Evolutionary conservation across 2,888 invertebrate species (phyloP).

Genomic region (Parelbella ahira): DNA sequence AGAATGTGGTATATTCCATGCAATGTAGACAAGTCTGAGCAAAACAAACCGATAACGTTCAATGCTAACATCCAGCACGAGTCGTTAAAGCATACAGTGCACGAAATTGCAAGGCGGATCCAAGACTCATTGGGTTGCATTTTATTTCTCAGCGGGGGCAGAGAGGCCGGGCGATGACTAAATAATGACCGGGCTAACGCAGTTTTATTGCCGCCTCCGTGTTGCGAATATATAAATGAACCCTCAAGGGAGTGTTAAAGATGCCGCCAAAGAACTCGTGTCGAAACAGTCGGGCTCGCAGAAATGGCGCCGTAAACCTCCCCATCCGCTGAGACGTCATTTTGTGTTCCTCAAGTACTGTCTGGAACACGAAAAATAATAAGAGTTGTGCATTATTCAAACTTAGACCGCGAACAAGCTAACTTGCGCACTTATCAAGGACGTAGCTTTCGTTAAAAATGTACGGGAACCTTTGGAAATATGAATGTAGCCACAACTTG

Average conservation of each 20-base stretch:
- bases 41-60: too few relatives aligned
- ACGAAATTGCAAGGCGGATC: slow-evolving; percentile 31
- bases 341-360: slow-evolving; percentile 57
- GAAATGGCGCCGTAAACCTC: slow-evolving; percentile 74
- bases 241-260: slow-evolving; percentile 77
- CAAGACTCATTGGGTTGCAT: slow-evolving; percentile 64
- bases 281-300: slow-evolving; percentile 72
- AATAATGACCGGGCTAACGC: slow-evolving; percentile 80
- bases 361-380: slow-evolving; percentile 55
- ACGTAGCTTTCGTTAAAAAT: slow-evolving; percentile 15
- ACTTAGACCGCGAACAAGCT: slow-evolving; percentile 20
- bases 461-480: too few relatives aligned
- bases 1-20: too few relatives aligned
- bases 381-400: slow-evolving; percentile 34
- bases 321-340: slow-evolving; percentile 70
- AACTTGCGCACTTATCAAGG: slow-evolving; percentile 21
- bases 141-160: slow-evolving; percentile 59
- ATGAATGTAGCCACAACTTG: too few relatives aligned
- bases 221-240: slow-evolving; percentile 80
- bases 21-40: too few relatives aligned
- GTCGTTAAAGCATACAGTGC: slow-evolving; percentile 16
- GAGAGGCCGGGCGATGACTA: slow-evolving; percentile 73
- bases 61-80: not conserved
- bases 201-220: slow-evolving; percentile 77
- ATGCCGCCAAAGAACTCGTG: slow-evolving; percentile 74